Percentiles rank a stretch among this genome's conserved stretches.
Evolutionary conservation across 2,113 vertebrate genomes (phyloP).

Genomic region (Tricholaema leucomelas): DNA sequence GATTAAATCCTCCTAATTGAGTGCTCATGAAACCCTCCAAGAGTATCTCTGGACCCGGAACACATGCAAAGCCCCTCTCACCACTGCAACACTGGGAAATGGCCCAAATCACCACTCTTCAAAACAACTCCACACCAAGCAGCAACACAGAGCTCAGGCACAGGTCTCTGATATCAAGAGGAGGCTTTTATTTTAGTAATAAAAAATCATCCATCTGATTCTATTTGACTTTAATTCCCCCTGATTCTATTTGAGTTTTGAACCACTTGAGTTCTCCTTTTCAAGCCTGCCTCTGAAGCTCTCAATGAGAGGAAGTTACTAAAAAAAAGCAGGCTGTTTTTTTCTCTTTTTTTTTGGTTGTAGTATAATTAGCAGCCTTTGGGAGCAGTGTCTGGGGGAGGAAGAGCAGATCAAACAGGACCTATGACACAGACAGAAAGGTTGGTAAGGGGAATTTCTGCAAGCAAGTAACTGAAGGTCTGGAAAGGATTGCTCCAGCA

Average conservation of each 20-base stretch:
- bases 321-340: not conserved
- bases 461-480: not conserved
- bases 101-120: not conserved
- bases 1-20: slow-evolving; percentile 9
- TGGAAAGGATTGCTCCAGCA: not conserved
- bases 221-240: no score
- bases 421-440: not conserved
- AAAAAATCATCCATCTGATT: not conserved
- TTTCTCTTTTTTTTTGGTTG: not conserved
- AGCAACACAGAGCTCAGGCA: not conserved
- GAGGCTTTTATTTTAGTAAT: not conserved
- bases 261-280: not conserved
- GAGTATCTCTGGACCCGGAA: not conserved
- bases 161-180: rapidly evolving
- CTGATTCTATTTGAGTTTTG: not conserved
- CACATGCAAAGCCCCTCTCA: rapidly evolving
- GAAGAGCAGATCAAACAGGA: not conserved
- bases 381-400: not conserved
- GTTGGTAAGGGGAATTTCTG: not conserved
- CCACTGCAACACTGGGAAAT: not conserved
- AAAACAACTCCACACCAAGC: not conserved
- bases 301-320: not conserved
- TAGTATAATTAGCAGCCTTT: not conserved
- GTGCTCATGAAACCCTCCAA: slow-evolving; percentile 5
- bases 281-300: not conserved